Evolutionary conservation across 2,888 invertebrate species (phyloP).

Genomic region (Pollenia angustigena): DNA sequence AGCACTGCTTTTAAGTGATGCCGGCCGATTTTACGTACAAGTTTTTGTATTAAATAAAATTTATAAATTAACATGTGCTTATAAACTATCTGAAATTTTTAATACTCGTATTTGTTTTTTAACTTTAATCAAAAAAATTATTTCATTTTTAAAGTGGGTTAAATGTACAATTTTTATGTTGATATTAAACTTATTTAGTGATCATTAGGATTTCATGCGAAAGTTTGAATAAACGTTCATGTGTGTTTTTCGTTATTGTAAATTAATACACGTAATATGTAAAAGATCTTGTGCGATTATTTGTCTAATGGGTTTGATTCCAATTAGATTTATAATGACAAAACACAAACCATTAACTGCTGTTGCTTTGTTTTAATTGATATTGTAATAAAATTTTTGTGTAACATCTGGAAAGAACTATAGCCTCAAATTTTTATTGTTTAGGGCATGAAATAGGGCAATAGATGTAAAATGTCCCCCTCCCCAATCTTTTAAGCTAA

Average conservation of each 20-base stretch:
- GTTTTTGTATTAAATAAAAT: too few species aligned
- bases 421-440: too few species aligned
- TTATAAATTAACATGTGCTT: too few species aligned
- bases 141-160: slow-evolving; percentile 52
- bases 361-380: too few species aligned
- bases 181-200: slow-evolving; percentile 7
- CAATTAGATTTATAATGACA: neutral
- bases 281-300: slow-evolving; percentile 12
- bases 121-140: neutral
- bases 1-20: too few species aligned
- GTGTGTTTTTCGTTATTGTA: neutral
- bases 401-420: too few species aligned
- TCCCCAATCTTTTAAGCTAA: too few species aligned
- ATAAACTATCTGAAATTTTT: too few species aligned
- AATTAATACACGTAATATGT: slow-evolving; percentile 21
- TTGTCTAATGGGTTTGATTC: neutral
- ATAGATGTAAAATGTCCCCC: too few species aligned
- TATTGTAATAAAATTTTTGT: too few species aligned
- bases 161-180: slow-evolving; percentile 48
- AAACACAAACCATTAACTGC: neutral
- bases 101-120: neutral
- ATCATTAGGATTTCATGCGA: neutral
- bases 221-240: neutral
- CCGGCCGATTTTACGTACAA: too few species aligned
- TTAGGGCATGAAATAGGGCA: too few species aligned